These are phyloP conservation scores for Salvator merianae DNA, from an alignment of 2,113 vertebrate genomes.

Conservation along the genomic window DNA sequence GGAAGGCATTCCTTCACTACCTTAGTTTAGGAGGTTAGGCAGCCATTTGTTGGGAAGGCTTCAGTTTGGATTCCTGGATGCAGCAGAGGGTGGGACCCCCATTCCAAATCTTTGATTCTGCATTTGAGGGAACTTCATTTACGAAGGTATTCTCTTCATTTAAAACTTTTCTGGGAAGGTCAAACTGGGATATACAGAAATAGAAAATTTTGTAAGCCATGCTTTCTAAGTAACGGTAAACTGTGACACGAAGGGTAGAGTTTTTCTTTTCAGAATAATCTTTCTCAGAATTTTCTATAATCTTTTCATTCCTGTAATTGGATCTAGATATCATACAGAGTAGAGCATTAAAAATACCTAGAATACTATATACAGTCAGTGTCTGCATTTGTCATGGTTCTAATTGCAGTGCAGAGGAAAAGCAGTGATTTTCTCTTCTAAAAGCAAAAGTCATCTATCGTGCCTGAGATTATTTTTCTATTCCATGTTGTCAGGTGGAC, in stretches of 20 bases:
- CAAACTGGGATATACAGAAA: not conserved
- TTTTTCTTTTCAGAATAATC: constrained; percentile 7
- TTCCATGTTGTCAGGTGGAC: no score
- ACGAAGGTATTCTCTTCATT: not conserved
- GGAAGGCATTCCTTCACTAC: no score
- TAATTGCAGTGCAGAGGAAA: constrained; percentile 52
- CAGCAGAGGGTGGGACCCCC: no score
- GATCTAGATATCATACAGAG: constrained; percentile 18
- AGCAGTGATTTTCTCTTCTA: no score
- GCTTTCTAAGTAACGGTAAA: not conserved
- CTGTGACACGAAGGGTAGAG: not conserved
- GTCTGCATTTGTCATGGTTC: constrained; percentile 49
- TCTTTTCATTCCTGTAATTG: constrained; percentile 31
- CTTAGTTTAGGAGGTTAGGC: no score
- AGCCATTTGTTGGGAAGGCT: no score
- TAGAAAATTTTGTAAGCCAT: not conserved
- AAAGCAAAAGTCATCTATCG: no score
- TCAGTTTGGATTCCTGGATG: no score
- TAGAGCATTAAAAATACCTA: constrained; percentile 19
- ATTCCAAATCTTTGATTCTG: not conserved
- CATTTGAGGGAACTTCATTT: not conserved
- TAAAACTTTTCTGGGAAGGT: not conserved
- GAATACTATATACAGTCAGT: not conserved
- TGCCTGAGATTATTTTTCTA: no score
- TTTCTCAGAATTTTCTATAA: constrained; percentile 41